Percentiles rank a stretch among this genome's conserved stretches.
Evolutionary conservation across 1,140 invertebrate species (phyloP).

Genomic region (Steinernema khuongi): DNA sequence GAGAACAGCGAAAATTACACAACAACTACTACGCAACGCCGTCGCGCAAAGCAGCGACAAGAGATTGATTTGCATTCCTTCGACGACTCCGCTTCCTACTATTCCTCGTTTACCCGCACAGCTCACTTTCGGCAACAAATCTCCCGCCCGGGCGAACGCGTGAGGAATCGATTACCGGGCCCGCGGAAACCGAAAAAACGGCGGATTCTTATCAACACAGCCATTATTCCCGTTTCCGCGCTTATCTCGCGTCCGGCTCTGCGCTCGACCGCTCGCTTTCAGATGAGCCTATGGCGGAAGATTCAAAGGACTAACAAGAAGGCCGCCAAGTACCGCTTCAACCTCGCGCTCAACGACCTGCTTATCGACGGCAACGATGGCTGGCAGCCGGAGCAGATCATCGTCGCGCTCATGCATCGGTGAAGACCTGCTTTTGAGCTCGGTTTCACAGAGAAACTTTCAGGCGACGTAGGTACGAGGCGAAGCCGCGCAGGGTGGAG

Average conservation of each 20-base stretch:
- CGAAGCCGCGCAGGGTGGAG: conserved; percentile 34
- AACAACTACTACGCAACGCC: not conserved
- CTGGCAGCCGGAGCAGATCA: conserved; percentile 38
- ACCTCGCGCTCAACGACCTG: conserved; percentile 40
- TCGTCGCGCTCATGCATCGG: conserved; percentile 42
- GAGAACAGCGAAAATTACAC: conserved; percentile 9
- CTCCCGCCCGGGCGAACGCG: too few relatives aligned
- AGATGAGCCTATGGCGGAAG: conserved; percentile 10
- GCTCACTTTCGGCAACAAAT: not conserved
- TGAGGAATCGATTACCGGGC: not conserved
- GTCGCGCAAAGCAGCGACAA: not conserved
- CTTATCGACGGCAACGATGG: conserved; percentile 30
- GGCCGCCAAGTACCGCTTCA: conserved; percentile 44
- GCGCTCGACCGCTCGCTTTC: not conserved
- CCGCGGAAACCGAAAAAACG: not conserved
- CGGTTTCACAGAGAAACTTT: conserved; percentile 1
- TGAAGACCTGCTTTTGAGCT: not conserved
- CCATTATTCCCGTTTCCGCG: not conserved
- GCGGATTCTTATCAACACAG: not conserved
- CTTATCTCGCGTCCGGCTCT: not conserved
- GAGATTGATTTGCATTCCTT: conserved; percentile 15
- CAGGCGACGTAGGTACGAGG: conserved; percentile 33
- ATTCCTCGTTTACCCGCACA: not conserved
- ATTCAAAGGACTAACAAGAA: conserved; percentile 38
- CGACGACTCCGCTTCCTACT: not conserved